phyloP scores from a whole-genome alignment of 2,113 vertebrate genomes.

The Drymodes brunneopygia region DNA sequence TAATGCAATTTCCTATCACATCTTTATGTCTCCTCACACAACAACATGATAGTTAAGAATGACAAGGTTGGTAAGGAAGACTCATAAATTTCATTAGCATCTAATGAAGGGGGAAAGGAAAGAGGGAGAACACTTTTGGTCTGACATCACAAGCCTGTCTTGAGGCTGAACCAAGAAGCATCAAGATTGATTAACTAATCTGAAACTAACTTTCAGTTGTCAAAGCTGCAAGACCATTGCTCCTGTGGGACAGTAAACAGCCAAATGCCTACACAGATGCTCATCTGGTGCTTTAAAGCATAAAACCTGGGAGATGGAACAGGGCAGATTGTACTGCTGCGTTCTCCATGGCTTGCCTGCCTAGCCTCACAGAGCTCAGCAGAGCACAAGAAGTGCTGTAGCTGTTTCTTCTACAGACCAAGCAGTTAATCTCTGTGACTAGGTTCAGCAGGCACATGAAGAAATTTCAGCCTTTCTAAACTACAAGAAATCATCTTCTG shows the following conservation, averaged over 20 bases:
- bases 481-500: background rate
- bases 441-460: background rate
- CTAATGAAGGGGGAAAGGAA: background rate
- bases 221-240: background rate
- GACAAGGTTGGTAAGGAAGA: background rate
- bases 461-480: background rate
- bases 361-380: background rate
- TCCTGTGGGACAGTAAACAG: background rate
- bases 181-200: background rate
- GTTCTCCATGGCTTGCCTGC: background rate
- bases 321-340: background rate
- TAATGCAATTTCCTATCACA: background rate
- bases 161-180: background rate
- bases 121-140: background rate
- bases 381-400: background rate
- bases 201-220: background rate
- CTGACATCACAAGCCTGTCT: background rate
- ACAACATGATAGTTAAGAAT: background rate
- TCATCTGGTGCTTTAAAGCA: background rate
- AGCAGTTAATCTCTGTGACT: background rate
- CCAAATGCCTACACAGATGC: background rate
- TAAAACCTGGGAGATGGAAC: background rate
- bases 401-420: background rate
- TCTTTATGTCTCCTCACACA: background rate
- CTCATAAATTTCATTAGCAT: background rate